Base-by-base conservation (phyloP, 2,113 vertebrate species). In the Pseudorectes ferrugineus region DNA sequence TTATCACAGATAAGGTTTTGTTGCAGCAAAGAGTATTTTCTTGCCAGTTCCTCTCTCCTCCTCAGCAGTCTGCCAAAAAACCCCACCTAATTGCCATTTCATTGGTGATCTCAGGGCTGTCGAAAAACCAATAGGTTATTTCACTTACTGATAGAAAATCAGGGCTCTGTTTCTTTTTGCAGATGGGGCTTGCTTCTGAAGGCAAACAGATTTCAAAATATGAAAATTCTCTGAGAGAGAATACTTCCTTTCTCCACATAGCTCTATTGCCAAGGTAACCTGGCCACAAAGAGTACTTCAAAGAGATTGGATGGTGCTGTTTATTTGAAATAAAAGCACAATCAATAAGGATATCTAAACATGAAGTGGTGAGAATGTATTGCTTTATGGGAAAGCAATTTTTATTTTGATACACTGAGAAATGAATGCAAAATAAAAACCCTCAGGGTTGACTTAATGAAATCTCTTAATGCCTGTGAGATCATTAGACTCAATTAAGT, bases 211-310 rank as follows among this genome's bases (percentile, higher is more conserved):
- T 68, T 89, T 75, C 57, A 57, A 82, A 85, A 68, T 73, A 79
- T 11, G 46, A 85, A 79, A 57, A 76, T 68, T 65, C 33, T 55
- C 25, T 19, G 52, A 38, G 68, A 51, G 36, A 36, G 6, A 43
- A 36, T 43, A 35, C 68, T 63, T 76, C 62, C 12, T 92, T 83
- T 85, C 65, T 49, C 52, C 73, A 59, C 28, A 14, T 18, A 61
- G 15, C 13, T 66, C 26, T 79, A 85, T 95, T 82, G 40, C 52
- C 66, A 87, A 81, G 86, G 86, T 70, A 96, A 95, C 87, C 49
- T 4, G 6, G 19, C 45, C 65, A 85, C 61, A 72, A 85, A 65
- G 38, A 81, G 48, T 59, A 38, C n/a, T 95, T 91, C 68, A 95
- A 42, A 95, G 48, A 87, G 49, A 61, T 71, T 84, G 63, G n/a